Percentiles rank a stretch among this genome's conserved stretches.
phyloP scores from a whole-genome alignment of 1,140 invertebrate species.

The Cydia strobilella region DNA sequence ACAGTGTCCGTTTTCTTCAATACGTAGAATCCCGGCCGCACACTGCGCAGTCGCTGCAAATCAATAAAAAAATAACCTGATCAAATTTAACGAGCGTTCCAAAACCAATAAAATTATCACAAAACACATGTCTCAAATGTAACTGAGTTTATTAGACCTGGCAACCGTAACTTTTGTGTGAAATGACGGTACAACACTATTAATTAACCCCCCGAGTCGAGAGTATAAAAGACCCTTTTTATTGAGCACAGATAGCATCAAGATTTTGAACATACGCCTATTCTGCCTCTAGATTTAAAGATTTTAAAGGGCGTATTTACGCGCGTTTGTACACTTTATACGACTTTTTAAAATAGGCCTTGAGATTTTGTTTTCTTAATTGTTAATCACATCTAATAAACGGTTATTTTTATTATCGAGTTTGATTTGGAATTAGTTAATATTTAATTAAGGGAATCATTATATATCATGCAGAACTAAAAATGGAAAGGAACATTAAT shows the following conservation, averaged over 20 bases:
- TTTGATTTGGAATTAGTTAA: constrained; percentile 13
- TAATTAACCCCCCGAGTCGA: constrained; percentile 63
- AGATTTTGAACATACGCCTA: constrained; percentile 44
- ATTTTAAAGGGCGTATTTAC: background rate
- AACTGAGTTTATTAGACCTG: constrained; percentile 51
- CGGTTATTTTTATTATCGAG: constrained; percentile 11
- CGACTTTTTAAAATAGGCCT: background rate
- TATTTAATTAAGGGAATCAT: constrained; percentile 18
- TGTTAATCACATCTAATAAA: background rate
- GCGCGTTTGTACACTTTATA: background rate
- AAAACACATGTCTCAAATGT: constrained; percentile 61
- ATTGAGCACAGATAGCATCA: constrained; percentile 49
- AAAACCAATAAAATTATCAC: constrained; percentile 48
- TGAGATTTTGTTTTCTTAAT: constrained; percentile 12
- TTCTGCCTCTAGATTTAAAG: constrained; percentile 34
- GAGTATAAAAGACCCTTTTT: constrained; percentile 57
- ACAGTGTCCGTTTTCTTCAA: background rate
- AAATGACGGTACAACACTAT: constrained; percentile 56
- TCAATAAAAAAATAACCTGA: constrained; percentile 6
- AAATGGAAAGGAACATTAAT: background rate
- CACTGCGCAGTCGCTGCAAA: constrained; percentile 5
- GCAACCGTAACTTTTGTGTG: constrained; percentile 54
- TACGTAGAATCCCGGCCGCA: background rate
- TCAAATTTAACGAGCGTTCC: constrained; percentile 27
- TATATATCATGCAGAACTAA: background rate